phyloP scores from a whole-genome alignment of 2,797 vertebrate species.

The Triplophysa bombifrons region DNA sequence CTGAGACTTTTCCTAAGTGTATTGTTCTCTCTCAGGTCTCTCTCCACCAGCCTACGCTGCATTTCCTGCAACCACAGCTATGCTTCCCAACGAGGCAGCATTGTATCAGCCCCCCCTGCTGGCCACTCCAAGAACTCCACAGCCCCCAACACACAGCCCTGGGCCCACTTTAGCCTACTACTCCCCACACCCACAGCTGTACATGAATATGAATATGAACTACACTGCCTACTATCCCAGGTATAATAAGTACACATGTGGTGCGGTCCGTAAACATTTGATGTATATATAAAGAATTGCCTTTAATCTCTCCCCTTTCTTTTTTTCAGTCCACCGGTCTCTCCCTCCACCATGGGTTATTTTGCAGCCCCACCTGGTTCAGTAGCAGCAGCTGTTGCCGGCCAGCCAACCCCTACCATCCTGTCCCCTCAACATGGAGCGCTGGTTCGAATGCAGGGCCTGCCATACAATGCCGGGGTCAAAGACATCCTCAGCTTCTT shows the following conservation, averaged over 20 bases:
- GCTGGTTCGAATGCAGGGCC: constrained; percentile 92
- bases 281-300: neutral
- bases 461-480: constrained; percentile 91
- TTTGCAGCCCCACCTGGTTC: constrained; percentile 85
- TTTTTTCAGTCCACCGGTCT: constrained; percentile 87
- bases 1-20: neutral
- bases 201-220: constrained; percentile 99
- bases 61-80: constrained; percentile 83
- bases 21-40: constrained; percentile 77
- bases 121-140: constrained; percentile 83
- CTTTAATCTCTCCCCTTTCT: neutral
- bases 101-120: constrained; percentile 90
- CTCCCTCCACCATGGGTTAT: constrained; percentile 90
- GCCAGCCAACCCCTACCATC: constrained; percentile 78
- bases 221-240: constrained; percentile 97
- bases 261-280: neutral
- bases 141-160: constrained; percentile 73
- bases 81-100: constrained; percentile 88
- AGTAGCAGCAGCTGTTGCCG: constrained; percentile 82
- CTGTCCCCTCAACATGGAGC: constrained; percentile 84
- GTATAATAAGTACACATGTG: constrained; percentile 64
- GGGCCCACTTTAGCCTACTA: constrained; percentile 88
- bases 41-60: constrained; percentile 91
- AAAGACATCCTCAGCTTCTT: constrained; percentile 97
- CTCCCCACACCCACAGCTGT: constrained; percentile 90